Conservation (phyloP, 2,888 invertebrate genomes). For the Drosophila cognata region DNA sequence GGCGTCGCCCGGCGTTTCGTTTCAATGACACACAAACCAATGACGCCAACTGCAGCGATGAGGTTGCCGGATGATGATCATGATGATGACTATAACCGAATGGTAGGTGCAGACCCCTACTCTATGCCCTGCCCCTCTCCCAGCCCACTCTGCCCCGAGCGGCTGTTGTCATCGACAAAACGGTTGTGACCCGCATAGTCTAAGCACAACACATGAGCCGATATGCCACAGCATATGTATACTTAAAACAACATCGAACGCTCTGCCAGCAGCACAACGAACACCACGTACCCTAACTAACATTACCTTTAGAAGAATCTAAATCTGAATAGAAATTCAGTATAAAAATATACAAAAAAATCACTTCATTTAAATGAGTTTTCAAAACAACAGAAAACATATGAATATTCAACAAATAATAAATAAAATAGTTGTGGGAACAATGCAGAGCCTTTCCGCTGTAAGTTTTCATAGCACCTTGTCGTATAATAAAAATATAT, state of each 20-base stretch:
- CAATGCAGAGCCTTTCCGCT: neutral
- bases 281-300: constrained; percentile 24
- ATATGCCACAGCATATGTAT: constrained; percentile 29
- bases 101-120: constrained; percentile 57
- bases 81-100: constrained; percentile 37
- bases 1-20: constrained; percentile 83
- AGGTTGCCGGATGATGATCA: constrained; percentile 43
- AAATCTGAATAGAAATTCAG: neutral
- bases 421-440: neutral
- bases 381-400: neutral
- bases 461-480: neutral
- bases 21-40: constrained; percentile 82
- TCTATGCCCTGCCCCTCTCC: neutral
- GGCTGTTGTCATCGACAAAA: constrained; percentile 58
- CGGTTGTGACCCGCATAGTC: constrained; percentile 63
- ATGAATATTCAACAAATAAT: neutral
- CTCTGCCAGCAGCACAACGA: neutral
- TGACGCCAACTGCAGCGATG: constrained; percentile 59
- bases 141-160: neutral
- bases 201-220: constrained; percentile 49
- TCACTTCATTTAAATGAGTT: neutral
- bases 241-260: constrained; percentile 1
- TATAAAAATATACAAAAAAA: neutral
- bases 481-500: neutral
- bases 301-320: neutral